Conservation (phyloP, 2,113 vertebrate genomes). For the Neolamprologus tretocephalus region DNA sequence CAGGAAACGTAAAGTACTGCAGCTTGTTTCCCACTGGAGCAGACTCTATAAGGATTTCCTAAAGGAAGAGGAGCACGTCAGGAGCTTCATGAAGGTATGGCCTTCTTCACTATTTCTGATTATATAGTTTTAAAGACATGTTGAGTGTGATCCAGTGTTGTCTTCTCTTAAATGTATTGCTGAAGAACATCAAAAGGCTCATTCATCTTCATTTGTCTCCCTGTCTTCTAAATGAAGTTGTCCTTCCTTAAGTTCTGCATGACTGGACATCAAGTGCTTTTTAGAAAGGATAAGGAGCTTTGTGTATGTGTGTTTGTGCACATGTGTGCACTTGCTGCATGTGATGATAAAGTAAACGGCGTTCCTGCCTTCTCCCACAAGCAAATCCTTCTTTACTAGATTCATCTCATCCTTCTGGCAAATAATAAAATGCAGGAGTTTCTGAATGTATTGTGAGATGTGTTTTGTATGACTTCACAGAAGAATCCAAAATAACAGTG, state of each 20-base stretch:
- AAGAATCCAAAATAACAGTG: not conserved
- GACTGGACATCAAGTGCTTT: not conserved
- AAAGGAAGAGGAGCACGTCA: conserved; percentile 90
- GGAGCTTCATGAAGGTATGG: conserved; percentile 92
- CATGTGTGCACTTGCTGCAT: not conserved
- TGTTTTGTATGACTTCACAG: not conserved
- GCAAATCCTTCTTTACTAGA: not conserved
- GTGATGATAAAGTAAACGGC: not conserved
- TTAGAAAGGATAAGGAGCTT: not conserved
- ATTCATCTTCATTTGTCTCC: not conserved
- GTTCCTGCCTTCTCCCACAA: not conserved
- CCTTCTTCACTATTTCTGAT: not conserved
- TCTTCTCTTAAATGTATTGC: not conserved
- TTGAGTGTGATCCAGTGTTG: not conserved
- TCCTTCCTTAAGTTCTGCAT: not conserved
- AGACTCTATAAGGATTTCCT: conserved; percentile 93
- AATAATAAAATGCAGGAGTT: not conserved
- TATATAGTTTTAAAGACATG: not conserved
- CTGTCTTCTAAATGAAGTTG: not conserved
- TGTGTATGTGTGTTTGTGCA: not conserved
- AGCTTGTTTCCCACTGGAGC: conserved; percentile 95
- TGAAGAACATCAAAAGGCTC: not conserved
- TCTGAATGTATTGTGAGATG: not conserved
- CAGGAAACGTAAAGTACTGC: conserved; percentile 92
- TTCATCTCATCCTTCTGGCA: not conserved